Evolutionary conservation across 2,888 invertebrate species (phyloP).

Genomic region (Ochlodes sylvanus): DNA sequence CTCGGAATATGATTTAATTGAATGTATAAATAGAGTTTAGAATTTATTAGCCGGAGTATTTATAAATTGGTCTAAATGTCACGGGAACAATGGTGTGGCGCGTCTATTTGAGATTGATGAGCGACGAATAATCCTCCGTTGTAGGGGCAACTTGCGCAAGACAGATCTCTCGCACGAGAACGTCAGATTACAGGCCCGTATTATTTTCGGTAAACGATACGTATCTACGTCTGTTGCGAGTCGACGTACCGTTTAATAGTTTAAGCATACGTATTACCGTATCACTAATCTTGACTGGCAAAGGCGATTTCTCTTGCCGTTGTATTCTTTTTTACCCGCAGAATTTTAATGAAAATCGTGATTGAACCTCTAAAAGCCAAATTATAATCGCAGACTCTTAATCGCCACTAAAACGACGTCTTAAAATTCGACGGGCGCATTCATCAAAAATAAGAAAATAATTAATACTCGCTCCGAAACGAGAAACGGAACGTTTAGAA

Average conservation of each 20-base stretch:
- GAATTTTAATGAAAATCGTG: conserved; percentile 67
- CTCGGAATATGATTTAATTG: conserved; percentile 46
- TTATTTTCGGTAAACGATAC: conserved; percentile 81
- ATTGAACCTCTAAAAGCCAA: conserved; percentile 65
- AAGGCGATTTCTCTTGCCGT: conserved; percentile 43
- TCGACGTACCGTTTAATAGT: conserved; percentile 76
- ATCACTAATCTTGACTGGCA: conserved; percentile 72
- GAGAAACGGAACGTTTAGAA: conserved; percentile 73
- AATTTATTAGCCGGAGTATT: conserved; percentile 68
- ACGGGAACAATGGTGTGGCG: conserved; percentile 79
- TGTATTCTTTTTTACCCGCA: conserved; percentile 43
- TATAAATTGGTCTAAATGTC: conserved; percentile 81
- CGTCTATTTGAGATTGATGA: conserved; percentile 82
- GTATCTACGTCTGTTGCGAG: conserved; percentile 72
- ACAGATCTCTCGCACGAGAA: conserved; percentile 61
- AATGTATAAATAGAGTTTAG: conserved; percentile 64
- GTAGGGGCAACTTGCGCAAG: conserved; percentile 72
- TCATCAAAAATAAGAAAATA: conserved; percentile 83
- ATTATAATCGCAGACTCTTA: conserved; percentile 64
- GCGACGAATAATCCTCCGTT: conserved; percentile 74
- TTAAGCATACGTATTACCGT: conserved; percentile 66
- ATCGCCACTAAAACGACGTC: conserved; percentile 63
- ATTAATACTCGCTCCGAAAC: conserved; percentile 77
- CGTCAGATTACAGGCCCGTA: conserved; percentile 74
- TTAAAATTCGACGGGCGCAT: conserved; percentile 71